Evolutionary conservation across 2,888 invertebrate species (phyloP).

Genomic region (Embidobia sp.): DNA sequence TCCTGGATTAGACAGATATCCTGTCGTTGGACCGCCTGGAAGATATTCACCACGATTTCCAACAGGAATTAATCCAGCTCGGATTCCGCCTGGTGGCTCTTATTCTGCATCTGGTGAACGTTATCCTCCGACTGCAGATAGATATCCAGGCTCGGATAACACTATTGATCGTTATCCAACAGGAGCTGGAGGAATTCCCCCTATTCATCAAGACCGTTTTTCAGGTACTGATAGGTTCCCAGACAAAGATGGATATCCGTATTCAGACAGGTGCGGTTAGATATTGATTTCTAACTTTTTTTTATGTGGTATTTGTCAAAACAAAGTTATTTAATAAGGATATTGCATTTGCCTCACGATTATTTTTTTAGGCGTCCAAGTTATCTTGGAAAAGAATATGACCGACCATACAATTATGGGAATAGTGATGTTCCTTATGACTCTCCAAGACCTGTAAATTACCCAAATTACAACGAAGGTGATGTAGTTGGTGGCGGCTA

Average conservation of each 20-base stretch:
- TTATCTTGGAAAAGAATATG: slow-evolving; percentile 66
- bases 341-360: no score
- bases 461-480: slow-evolving; percentile 78
- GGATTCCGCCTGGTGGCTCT: slow-evolving; percentile 76
- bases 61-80: slow-evolving; percentile 69
- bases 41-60: slow-evolving; percentile 83
- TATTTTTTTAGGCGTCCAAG: slow-evolving; percentile 52
- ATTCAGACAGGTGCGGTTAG: slow-evolving; percentile 71
- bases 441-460: slow-evolving; percentile 71
- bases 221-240: slow-evolving; percentile 80
- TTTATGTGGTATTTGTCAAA: no score
- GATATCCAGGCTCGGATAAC: slow-evolving; percentile 77
- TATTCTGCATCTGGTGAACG: slow-evolving; percentile 74
- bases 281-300: no score
- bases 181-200: slow-evolving; percentile 72
- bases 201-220: slow-evolving; percentile 83
- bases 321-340: no score
- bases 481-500: slow-evolving; percentile 78
- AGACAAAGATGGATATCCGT: slow-evolving; percentile 76
- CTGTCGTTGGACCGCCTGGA: slow-evolving; percentile 75
- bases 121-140: slow-evolving; percentile 80
- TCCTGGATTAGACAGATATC: slow-evolving; percentile 73
- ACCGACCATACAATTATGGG: slow-evolving; percentile 59
- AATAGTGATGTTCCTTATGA: slow-evolving; percentile 70
- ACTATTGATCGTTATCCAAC: slow-evolving; percentile 75